These are phyloP conservation scores for Homarus gammarus DNA, from an alignment of 2,888 invertebrate species.

Conservation along the genomic window DNA sequence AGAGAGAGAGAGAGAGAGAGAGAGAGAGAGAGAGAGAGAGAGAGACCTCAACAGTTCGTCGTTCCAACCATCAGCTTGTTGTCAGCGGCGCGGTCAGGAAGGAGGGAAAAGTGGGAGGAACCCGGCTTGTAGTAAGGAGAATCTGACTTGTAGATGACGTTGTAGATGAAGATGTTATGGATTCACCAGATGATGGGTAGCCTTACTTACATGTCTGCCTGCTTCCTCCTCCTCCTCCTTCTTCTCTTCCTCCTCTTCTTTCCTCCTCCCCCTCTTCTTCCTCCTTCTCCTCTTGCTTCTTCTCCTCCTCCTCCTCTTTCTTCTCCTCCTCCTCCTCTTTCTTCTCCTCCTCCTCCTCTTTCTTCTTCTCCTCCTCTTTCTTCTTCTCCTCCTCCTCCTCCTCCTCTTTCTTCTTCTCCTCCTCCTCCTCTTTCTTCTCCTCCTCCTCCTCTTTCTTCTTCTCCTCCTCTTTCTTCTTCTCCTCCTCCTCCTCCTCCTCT, in stretches of 20 bases:
- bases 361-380: too few relatives aligned
- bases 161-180: constrained; percentile 68
- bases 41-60: neutral
- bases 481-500: too few relatives aligned
- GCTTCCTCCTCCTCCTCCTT: neutral
- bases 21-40: constrained; percentile 34
- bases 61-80: neutral
- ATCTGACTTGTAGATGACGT: constrained; percentile 65
- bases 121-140: constrained; percentile 33
- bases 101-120: constrained; percentile 15
- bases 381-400: neutral
- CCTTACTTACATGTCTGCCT: constrained; percentile 7
- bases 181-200: constrained; percentile 47
- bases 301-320: too few relatives aligned
- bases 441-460: neutral
- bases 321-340: too few relatives aligned
- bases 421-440: neutral
- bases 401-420: neutral
- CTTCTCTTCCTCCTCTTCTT: neutral
- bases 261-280: neutral
- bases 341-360: neutral
- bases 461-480: neutral
- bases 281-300: neutral
- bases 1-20: constrained; percentile 16
- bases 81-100: neutral